phyloP scores from a whole-genome alignment of 2,888 invertebrate species.

The Byasa hedistus region DNA sequence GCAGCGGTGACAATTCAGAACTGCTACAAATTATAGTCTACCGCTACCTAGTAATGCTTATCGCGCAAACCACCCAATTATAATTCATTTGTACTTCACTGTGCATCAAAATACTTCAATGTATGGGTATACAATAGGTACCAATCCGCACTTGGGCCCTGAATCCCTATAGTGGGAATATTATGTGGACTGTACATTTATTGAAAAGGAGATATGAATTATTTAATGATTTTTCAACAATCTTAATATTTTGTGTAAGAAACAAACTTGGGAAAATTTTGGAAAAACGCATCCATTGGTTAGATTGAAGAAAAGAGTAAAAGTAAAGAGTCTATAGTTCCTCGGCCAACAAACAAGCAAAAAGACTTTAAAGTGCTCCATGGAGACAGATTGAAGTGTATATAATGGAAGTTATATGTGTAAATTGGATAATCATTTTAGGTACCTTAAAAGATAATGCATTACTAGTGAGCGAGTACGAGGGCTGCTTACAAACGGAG shows the following conservation, averaged over 20 bases:
- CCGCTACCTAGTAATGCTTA: slow-evolving; percentile 59
- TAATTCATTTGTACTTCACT: slow-evolving; percentile 37
- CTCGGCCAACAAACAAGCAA: too few relatives aligned
- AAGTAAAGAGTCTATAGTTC: too few relatives aligned
- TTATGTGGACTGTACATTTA: too few relatives aligned
- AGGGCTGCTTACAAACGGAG: slow-evolving; percentile 48
- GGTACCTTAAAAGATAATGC: slow-evolving; percentile 33
- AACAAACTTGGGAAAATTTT: too few relatives aligned
- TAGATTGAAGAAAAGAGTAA: too few relatives aligned
- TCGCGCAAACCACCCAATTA: slow-evolving; percentile 39
- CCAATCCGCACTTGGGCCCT: background rate
- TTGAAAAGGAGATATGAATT: too few relatives aligned
- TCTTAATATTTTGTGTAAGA: too few relatives aligned
- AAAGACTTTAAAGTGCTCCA: too few relatives aligned
- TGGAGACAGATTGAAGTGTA: too few relatives aligned
- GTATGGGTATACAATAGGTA: background rate
- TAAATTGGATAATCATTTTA: slow-evolving; percentile 2
- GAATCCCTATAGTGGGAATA: too few relatives aligned
- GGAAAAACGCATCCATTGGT: too few relatives aligned
- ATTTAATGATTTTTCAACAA: too few relatives aligned
- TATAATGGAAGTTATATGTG: background rate
- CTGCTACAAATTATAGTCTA: slow-evolving; percentile 39
- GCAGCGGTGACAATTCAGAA: slow-evolving; percentile 44
- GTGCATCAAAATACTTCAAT: background rate
- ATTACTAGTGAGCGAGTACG: slow-evolving; percentile 55